Percentiles rank a stretch among this genome's conserved stretches.
Evolutionary conservation across 2,797 vertebrate genomes (phyloP).

Genomic region (Hoplostethus atlanticus): DNA sequence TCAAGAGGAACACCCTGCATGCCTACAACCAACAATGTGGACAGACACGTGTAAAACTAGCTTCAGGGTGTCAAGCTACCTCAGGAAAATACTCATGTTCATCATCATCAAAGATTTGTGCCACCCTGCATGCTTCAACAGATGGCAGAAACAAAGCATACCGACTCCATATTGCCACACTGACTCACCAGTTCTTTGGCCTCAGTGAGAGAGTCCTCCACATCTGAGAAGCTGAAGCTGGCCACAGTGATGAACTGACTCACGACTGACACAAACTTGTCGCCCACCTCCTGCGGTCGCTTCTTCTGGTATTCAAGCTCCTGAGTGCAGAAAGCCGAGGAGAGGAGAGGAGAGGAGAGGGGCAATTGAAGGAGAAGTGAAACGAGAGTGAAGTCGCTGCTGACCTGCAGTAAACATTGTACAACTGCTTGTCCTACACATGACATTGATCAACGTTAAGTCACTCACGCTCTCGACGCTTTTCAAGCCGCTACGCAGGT

Average conservation of each 20-base stretch:
- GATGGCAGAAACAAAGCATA: background rate
- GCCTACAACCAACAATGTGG: conserved; percentile 33
- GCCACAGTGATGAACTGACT: conserved; percentile 98
- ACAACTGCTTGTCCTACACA: background rate
- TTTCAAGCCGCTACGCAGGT: conserved; percentile 93
- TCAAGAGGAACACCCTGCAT: conserved; percentile 33
- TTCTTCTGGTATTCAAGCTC: conserved; percentile 96
- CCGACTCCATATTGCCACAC: background rate
- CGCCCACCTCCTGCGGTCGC: conserved; percentile 87
- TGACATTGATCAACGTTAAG: background rate
- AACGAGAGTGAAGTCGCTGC: background rate
- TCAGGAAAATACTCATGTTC: too few relatives aligned
- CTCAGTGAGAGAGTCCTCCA: conserved; percentile 95
- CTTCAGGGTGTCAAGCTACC: too few relatives aligned
- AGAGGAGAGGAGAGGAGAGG: background rate
- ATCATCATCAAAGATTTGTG: background rate
- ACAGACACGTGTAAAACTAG: conserved; percentile 54
- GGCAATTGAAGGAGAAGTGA: background rate
- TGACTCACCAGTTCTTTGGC: conserved; percentile 94
- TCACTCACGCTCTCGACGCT: conserved; percentile 95
- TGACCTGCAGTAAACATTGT: background rate
- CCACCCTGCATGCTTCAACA: conserved; percentile 2
- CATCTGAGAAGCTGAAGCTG: conserved; percentile 98
- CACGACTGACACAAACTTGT: conserved; percentile 98
- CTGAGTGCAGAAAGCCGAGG: conserved; percentile 69